Evolutionary conservation across 1,140 invertebrate genomes (phyloP).

Genomic region (Diabrotica undecimpunctata): DNA sequence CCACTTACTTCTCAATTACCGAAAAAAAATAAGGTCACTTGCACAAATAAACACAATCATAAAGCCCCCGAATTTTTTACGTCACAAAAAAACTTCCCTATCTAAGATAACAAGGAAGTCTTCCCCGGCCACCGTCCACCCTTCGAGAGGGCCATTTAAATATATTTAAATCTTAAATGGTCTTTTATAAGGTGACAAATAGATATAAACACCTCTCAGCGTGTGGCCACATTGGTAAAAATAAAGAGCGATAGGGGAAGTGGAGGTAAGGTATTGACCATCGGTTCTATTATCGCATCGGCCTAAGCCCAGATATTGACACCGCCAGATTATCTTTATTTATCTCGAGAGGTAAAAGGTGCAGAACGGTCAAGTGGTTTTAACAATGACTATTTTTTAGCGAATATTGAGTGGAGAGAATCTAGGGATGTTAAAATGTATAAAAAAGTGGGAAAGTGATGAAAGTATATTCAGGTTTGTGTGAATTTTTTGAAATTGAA

Average conservation of each 20-base stretch:
- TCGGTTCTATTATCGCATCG: conserved; percentile 6
- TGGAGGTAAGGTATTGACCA: conserved; percentile 4
- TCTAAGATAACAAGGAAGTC: background rate
- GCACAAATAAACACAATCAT: background rate
- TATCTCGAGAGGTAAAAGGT: too few species aligned
- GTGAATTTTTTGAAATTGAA: too few species aligned
- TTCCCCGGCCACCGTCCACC: background rate
- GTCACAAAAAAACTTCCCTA: background rate
- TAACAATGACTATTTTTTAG: too few species aligned
- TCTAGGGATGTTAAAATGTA: too few species aligned
- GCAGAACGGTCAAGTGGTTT: too few species aligned
- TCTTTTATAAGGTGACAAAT: conserved; percentile 20
- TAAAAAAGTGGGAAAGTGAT: too few species aligned
- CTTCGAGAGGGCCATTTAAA: conserved; percentile 16
- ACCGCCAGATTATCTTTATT: background rate
- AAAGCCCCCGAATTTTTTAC: background rate
- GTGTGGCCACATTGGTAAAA: conserved; percentile 17
- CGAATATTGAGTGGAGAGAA: too few species aligned
- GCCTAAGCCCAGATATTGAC: background rate
- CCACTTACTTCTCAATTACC: background rate
- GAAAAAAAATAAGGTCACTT: background rate
- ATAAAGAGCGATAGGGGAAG: conserved; percentile 10
- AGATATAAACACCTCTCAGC: conserved; percentile 21
- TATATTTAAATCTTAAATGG: conserved; percentile 15
- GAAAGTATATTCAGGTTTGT: too few species aligned